Evolutionary conservation across 2,888 invertebrate species (phyloP), one percentile per base, ranked within the genome.

Genomic region (Trichopoda pennipes): DNA sequence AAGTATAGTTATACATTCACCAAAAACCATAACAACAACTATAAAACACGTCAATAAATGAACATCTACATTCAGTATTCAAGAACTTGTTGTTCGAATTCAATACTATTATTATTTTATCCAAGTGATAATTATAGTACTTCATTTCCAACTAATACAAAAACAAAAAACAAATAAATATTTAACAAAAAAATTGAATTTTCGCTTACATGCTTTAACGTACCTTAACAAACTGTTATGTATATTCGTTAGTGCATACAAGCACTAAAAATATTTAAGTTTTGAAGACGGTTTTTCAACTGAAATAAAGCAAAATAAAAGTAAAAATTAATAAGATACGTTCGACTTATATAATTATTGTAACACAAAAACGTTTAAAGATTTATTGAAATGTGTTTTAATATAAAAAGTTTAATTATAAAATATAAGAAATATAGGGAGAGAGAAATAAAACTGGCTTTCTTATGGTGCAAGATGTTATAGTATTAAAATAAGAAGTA

Each of bases 131-230:
- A 51, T 61, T 61, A 60, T n/a, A 55, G 28, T 49, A 12, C 38
- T 28, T 28, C 8, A 28, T 28, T 28, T 4, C 28, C n/a, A n/a
- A n/a, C n/a, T n/a, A n/a, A n/a, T n/a, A n/a, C n/a, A n/a, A n/a
- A n/a, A 28, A 28, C 2, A 7, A 2, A 28, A 28, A 4, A 28
- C 4, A 28, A 28, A 28, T 7, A 60, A 42, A 44, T 44, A 44
- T 16, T 51, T 14, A 58, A 73, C 77, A 81, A 77, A 42, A 28
- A 69, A 78, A 66, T 75, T 78, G 55, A 69, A 82, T 78, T 75
- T 47, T 35, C 12, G 38, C 9, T 63, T 35, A 35, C 55, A 17
- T 14, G 23, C 16, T n/a, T n/a, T 7, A 49, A 73, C 81, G 35
- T 77, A 81, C 81, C 81, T 77, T 56, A 28, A 23, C 6, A 58